phyloP scores from a whole-genome alignment of 2,113 vertebrate genomes.

The Malurus cyaneus region DNA sequence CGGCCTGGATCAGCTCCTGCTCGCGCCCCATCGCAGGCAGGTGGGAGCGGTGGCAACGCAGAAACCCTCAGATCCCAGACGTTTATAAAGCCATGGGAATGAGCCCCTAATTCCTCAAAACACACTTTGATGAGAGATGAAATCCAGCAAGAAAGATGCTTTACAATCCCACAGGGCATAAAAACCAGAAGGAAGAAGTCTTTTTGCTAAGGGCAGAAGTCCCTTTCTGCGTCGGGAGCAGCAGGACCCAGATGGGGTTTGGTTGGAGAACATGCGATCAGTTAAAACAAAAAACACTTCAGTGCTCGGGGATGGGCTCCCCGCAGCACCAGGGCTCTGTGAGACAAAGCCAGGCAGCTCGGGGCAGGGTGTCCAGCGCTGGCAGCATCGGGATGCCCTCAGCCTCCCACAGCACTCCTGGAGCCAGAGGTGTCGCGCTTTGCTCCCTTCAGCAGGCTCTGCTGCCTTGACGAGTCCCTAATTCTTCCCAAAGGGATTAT shows the following conservation, averaged over 20 bases:
- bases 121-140: background rate
- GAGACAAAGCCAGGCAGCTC: background rate
- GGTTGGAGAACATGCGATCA: slow-evolving; percentile 6
- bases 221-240: background rate
- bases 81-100: slow-evolving; percentile 56
- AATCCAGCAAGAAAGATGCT: slow-evolving; percentile 22
- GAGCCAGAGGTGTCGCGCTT: background rate
- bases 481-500: slow-evolving; percentile 58
- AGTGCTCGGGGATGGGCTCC: background rate
- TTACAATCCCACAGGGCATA: slow-evolving; percentile 34
- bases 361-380: background rate
- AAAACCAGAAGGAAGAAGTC: slow-evolving; percentile 14
- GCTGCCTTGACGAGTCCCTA: background rate
- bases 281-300: slow-evolving; percentile 3
- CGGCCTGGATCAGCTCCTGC: slow-evolving; percentile 78
- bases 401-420: background rate
- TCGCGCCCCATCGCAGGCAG: slow-evolving; percentile 75
- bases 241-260: background rate
- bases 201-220: background rate
- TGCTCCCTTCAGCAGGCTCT: slow-evolving; percentile 6
- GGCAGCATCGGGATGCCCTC: background rate
- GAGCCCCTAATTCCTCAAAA: background rate
- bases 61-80: background rate
- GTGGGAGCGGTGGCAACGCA: accelerated
- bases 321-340: background rate